Conservation (phyloP, 2,113 vertebrate species). For the Osmerus mordax region DNA sequence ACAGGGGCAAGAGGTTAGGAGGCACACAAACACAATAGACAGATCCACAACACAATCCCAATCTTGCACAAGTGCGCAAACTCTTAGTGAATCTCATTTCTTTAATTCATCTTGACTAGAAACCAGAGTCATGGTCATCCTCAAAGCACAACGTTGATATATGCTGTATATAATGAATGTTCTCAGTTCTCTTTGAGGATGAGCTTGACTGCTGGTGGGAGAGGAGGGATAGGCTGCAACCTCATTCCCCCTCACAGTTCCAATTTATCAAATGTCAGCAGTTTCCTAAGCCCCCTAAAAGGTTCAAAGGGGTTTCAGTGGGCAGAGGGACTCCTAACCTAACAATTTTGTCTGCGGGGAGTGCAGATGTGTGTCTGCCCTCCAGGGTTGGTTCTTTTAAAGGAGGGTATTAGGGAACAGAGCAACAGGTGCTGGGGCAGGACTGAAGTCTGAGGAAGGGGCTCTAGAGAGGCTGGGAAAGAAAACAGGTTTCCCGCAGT, state of each 20-base stretch:
- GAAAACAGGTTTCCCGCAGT: too few species aligned
- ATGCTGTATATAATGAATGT: too few species aligned
- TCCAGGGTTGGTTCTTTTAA: slow-evolving; percentile 54
- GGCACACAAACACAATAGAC: not conserved
- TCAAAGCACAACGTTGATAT: too few species aligned
- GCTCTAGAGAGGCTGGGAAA: not conserved
- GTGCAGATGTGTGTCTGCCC: slow-evolving; percentile 63
- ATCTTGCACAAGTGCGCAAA: not conserved
- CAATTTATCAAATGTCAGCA: not conserved
- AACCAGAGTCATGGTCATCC: too few species aligned
- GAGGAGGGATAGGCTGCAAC: not conserved
- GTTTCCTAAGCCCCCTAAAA: slow-evolving; percentile 16
- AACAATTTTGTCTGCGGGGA: slow-evolving; percentile 46
- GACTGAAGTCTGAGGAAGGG: not conserved
- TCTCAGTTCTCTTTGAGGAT: too few species aligned
- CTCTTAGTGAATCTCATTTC: not conserved
- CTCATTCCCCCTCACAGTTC: not conserved
- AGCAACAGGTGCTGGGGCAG: slow-evolving; percentile 44
- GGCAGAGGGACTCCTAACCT: slow-evolving; percentile 40
- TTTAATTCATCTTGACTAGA: too few species aligned
- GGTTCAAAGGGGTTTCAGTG: slow-evolving; percentile 47
- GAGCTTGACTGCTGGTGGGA: not conserved
- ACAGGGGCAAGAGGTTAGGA: not conserved
- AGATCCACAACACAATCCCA: too few species aligned
- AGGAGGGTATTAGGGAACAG: slow-evolving; percentile 57